Conservation (phyloP, 2,797 vertebrate genomes). For the Capromys pilorides region DNA sequence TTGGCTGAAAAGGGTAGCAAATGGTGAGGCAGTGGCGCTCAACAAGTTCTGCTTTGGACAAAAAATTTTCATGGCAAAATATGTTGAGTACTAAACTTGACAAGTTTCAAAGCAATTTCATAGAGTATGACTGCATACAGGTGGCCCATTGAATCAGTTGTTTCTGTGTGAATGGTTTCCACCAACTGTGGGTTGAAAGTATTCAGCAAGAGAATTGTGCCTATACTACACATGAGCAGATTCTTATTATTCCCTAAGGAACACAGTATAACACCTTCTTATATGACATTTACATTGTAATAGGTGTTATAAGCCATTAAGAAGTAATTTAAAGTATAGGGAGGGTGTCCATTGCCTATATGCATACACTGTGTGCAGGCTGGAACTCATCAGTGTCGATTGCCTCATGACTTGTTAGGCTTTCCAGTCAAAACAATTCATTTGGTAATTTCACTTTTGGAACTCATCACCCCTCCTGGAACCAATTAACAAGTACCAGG, state of each 20-base stretch:
- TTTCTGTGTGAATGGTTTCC: not conserved
- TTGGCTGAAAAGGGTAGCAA: not conserved
- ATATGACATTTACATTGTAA: not conserved
- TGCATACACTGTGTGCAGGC: not conserved
- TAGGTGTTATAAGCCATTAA: not conserved
- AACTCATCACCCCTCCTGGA: not conserved
- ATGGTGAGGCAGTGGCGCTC: not conserved
- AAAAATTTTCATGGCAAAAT: not conserved
- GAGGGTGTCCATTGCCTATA: not conserved
- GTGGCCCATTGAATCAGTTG: not conserved
- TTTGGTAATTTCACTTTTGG: not conserved
- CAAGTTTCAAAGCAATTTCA: not conserved
- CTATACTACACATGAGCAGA: not conserved
- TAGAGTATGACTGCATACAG: not conserved
- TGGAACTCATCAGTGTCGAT: not conserved
- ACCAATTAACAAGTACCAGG: not conserved
- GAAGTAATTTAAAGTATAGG: not conserved
- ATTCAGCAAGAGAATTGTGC: not conserved
- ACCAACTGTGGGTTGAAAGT: not conserved
- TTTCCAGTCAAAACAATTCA: not conserved
- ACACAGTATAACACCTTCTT: not conserved
- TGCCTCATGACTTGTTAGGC: not conserved
- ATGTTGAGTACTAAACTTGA: not conserved
- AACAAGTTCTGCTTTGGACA: not conserved
- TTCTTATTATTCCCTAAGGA: not conserved